Conservation (phyloP, 1,140 invertebrate species). For the Drosophila repletoides region DNA sequence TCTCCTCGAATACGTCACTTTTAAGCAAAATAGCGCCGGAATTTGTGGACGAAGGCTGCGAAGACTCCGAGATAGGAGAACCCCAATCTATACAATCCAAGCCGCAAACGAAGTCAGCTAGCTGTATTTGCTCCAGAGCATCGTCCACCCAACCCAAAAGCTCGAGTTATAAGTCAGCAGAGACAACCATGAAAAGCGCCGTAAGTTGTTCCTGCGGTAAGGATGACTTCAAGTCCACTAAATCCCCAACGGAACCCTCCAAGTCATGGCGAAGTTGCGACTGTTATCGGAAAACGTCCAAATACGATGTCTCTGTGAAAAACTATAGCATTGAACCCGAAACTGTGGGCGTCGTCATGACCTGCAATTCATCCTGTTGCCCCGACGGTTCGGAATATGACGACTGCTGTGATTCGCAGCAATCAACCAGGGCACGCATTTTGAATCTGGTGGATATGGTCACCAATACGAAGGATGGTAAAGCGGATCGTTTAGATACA, state of each 20-base stretch:
- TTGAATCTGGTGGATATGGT: neutral
- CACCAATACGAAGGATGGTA: neutral
- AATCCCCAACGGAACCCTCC: neutral
- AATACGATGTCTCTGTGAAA: neutral
- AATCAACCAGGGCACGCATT: neutral
- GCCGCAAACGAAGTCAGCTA: neutral
- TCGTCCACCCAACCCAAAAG: neutral
- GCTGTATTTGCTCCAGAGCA: neutral
- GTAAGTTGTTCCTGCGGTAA: neutral
- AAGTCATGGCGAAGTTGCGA: no score
- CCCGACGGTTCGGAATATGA: neutral
- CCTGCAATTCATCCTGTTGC: neutral
- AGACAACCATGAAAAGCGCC: neutral
- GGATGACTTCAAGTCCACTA: neutral
- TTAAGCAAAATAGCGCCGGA: neutral
- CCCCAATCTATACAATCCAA: neutral
- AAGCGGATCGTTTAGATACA: neutral
- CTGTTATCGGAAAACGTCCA: conserved; percentile 6
- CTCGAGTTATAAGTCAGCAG: no score
- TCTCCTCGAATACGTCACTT: neutral
- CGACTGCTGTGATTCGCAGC: neutral
- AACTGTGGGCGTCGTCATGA: neutral
- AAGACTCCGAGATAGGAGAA: no score
- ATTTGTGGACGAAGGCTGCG: neutral
- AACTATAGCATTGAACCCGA: neutral